Conservation (phyloP, 2,797 vertebrate genomes). For the Brachyalestes nurse region DNA sequence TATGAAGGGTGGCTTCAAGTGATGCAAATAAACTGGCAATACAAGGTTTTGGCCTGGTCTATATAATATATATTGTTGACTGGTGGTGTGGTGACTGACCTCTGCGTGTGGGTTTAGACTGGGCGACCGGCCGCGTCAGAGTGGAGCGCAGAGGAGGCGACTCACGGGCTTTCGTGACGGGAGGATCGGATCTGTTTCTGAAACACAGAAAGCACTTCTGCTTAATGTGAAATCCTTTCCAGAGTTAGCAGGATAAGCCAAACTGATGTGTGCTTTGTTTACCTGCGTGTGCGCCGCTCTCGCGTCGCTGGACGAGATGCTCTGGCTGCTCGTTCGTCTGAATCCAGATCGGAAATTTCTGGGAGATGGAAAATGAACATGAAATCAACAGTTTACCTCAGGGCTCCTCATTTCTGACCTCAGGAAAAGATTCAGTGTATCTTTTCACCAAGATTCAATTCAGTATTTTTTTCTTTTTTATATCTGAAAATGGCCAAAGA, state of each 20-base stretch:
- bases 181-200: constrained; percentile 73
- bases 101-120: constrained; percentile 67
- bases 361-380: neutral
- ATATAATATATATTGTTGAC: no score
- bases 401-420: no score
- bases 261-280: constrained; percentile 9
- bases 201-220: neutral
- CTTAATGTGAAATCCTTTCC: neutral
- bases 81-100: constrained; percentile 61
- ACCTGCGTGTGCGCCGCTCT: constrained; percentile 80
- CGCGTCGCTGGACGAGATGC: constrained; percentile 64
- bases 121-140: constrained; percentile 63
- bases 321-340: constrained; percentile 68
- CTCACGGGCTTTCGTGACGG: constrained; percentile 71
- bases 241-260: neutral
- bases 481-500: no score
- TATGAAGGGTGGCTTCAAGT: no score
- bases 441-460: no score
- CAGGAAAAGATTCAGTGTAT: no score
- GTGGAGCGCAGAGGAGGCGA: constrained; percentile 74
- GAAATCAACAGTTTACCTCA: no score
- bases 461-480: no score
- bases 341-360: constrained; percentile 92
- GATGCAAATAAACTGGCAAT: no score
- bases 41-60: no score